phyloP scores from a whole-genome alignment of 2,888 invertebrate species.

The Stenchaetothrips biformis region DNA sequence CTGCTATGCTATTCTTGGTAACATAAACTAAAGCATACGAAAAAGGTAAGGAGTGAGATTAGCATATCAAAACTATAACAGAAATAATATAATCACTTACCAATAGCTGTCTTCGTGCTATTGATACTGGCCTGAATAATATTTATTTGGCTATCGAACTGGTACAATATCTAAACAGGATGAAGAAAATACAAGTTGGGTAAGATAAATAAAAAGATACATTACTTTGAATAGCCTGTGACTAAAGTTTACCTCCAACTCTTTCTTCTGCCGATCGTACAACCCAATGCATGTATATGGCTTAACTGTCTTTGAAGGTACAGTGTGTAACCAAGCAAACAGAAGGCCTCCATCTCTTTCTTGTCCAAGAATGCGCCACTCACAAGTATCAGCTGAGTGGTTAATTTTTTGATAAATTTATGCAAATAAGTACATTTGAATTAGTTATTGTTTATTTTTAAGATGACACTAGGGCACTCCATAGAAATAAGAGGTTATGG shows the following conservation, averaged over 20 bases:
- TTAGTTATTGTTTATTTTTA: too few species aligned
- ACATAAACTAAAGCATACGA: constrained; percentile 27
- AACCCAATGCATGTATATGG: constrained; percentile 51
- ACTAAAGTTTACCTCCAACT: constrained; percentile 45
- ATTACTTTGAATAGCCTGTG: constrained; percentile 30
- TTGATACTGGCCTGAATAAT: constrained; percentile 77
- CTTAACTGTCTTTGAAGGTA: constrained; percentile 43
- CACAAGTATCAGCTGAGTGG: constrained; percentile 40
- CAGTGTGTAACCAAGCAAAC: constrained; percentile 57
- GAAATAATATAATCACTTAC: constrained; percentile 40
- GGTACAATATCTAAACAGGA: constrained; percentile 51
- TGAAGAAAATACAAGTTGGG: constrained; percentile 31
- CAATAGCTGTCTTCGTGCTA: constrained; percentile 59
- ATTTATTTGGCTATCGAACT: constrained; percentile 59
- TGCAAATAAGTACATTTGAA: not conserved
- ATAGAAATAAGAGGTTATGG: not conserved
- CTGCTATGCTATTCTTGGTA: constrained; percentile 21
- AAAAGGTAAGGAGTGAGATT: constrained; percentile 26
- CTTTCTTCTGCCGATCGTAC: constrained; percentile 58
- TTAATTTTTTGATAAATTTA: not conserved
- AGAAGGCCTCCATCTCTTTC: constrained; percentile 71
- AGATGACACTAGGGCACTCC: too few species aligned
- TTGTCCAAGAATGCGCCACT: constrained; percentile 77
- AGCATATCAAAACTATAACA: constrained; percentile 4
- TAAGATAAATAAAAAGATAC: not conserved